Percentiles rank a stretch among this genome's conserved stretches.
Evolutionary conservation across 2,888 invertebrate genomes (phyloP).

Genomic region (Keiferia lycopersicella): DNA sequence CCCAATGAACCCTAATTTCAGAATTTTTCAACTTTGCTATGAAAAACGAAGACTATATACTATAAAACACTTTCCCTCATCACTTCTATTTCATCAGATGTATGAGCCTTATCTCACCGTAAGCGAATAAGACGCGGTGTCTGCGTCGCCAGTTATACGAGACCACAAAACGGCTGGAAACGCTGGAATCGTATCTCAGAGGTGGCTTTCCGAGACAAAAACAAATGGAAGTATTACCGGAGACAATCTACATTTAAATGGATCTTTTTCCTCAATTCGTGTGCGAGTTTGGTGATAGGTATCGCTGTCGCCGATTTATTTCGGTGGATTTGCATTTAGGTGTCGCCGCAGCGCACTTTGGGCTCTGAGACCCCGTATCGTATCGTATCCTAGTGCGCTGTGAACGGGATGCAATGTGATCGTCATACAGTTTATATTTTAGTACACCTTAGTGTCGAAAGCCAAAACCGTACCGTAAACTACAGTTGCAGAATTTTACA

Average conservation of each 20-base stretch:
- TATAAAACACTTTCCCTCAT: not conserved
- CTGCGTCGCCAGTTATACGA: conserved; percentile 40
- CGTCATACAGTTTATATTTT: no score
- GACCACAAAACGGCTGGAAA: conserved; percentile 61
- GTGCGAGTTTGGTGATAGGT: conserved; percentile 76
- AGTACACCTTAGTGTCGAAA: no score
- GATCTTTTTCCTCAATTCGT: conserved; percentile 79
- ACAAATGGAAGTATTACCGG: conserved; percentile 79
- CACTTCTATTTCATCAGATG: conserved; percentile 36
- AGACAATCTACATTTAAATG: conserved; percentile 81
- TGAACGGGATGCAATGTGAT: no score
- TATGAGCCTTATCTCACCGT: conserved; percentile 37
- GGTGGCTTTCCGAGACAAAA: conserved; percentile 70
- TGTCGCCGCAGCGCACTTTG: conserved; percentile 32
- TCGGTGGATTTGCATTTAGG: conserved; percentile 69
- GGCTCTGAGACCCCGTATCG: not conserved
- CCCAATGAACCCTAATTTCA: no score
- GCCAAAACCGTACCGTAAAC: no score
- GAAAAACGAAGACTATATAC: no score
- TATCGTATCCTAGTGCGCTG: no score
- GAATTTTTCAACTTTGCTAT: no score
- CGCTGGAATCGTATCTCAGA: conserved; percentile 64
- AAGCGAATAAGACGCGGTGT: conserved; percentile 41
- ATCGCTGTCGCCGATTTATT: conserved; percentile 75
- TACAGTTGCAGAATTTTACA: no score